Conservation (phyloP, 2,113 vertebrate species). For the Platysternon megacephalum region DNA sequence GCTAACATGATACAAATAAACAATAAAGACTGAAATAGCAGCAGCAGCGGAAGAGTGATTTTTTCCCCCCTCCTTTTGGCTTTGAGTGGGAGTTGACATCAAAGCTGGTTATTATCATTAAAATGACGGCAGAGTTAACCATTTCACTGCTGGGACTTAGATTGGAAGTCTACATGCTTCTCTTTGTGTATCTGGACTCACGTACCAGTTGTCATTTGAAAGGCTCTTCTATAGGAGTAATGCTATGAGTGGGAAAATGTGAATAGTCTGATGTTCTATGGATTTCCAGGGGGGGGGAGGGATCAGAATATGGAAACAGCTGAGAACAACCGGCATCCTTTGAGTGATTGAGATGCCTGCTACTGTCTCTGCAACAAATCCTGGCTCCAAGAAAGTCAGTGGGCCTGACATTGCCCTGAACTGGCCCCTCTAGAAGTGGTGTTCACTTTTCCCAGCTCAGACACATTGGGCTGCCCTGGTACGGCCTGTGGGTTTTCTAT, state of each 20-base stretch:
- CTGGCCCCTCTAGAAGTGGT: background rate
- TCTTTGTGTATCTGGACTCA: background rate
- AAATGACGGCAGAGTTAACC: background rate
- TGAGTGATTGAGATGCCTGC: background rate
- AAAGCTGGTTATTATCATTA: background rate
- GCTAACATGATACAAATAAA: background rate
- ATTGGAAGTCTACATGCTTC: background rate
- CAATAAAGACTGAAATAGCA: background rate
- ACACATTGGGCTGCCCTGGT: conserved; percentile 45
- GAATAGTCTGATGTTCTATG: background rate
- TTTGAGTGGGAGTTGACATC: background rate
- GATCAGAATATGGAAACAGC: background rate
- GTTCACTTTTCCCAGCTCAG: conserved; percentile 56
- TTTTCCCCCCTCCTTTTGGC: background rate
- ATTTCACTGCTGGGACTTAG: background rate
- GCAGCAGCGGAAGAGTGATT: background rate
- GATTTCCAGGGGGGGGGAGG: background rate
- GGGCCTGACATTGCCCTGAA: background rate
- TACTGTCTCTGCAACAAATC: background rate
- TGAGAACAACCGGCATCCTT: background rate
- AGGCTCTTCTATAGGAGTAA: background rate
- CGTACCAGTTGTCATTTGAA: background rate
- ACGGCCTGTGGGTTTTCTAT: conserved; percentile 59
- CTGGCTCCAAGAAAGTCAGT: conserved; percentile 55
- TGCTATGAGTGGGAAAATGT: background rate